phyloP scores from a whole-genome alignment of 2,888 invertebrate genomes.

The Latrodectus hesperus region DNA sequence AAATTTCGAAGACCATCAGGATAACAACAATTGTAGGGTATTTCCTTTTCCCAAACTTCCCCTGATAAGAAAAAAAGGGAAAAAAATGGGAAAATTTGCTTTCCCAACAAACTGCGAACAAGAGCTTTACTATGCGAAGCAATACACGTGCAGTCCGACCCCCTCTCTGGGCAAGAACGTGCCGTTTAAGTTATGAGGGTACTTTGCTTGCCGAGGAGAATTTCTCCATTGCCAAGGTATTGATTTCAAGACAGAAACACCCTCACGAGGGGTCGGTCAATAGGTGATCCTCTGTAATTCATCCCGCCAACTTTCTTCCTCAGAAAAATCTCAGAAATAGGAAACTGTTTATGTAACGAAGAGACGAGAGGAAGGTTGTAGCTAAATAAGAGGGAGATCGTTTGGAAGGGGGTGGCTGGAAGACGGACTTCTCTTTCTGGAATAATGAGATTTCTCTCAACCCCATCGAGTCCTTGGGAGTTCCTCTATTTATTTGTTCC shows the following conservation, averaged over 20 bases:
- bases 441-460: neutral
- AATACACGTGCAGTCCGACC: neutral
- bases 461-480: neutral
- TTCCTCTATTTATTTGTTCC: neutral
- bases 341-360: neutral
- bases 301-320: neutral
- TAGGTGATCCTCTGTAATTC: neutral
- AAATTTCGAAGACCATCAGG: neutral
- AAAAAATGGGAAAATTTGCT: slow-evolving; percentile 49
- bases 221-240: slow-evolving; percentile 20
- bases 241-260: neutral
- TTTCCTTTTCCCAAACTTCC: too few relatives aligned
- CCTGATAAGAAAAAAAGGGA: neutral
- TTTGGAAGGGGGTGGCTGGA: neutral
- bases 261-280: neutral
- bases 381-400: neutral
- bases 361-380: neutral
- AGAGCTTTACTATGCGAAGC: neutral
- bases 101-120: slow-evolving; percentile 21
- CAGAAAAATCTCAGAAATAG: neutral
- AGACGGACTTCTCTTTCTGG: neutral
- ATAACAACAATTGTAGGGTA: neutral
- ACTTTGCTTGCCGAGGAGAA: slow-evolving; percentile 36
- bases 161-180: slow-evolving; percentile 22
- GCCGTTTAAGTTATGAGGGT: slow-evolving; percentile 54